Conservation (phyloP, 2,113 vertebrate genomes). For the Salvator merianae region DNA sequence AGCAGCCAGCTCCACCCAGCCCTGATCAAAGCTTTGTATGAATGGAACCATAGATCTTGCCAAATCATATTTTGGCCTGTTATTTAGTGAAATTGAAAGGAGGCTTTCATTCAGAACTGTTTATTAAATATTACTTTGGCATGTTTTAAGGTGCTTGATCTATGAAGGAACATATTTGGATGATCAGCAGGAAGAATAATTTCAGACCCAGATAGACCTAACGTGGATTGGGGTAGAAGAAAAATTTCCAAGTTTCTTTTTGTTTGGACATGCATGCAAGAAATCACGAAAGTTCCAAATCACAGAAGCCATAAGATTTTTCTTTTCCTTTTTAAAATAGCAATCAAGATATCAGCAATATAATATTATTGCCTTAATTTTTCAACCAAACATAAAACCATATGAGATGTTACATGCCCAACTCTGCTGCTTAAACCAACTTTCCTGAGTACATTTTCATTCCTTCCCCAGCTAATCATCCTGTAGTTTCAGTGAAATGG, state of each 20-base stretch:
- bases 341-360: no score
- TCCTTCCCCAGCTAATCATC: not conserved
- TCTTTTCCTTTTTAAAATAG: not conserved
- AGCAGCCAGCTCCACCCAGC: no score
- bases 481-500: not conserved
- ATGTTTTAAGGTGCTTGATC: constrained; percentile 62
- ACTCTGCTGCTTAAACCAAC: not conserved
- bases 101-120: no score
- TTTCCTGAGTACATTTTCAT: not conserved
- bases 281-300: not conserved
- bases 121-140: no score
- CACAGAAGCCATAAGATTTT: not conserved
- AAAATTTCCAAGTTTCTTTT: not conserved
- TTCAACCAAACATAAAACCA: not conserved
- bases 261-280: not conserved
- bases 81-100: no score
- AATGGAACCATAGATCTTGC: no score
- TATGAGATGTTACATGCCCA: not conserved
- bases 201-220: not conserved
- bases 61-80: no score
- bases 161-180: constrained; percentile 36
- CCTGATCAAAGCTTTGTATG: no score
- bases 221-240: not conserved
- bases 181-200: constrained; percentile 18
- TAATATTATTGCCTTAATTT: not conserved